These are phyloP conservation scores for Euwallacea similis DNA, from an alignment of 1,140 invertebrate species.

Conservation along the genomic window DNA sequence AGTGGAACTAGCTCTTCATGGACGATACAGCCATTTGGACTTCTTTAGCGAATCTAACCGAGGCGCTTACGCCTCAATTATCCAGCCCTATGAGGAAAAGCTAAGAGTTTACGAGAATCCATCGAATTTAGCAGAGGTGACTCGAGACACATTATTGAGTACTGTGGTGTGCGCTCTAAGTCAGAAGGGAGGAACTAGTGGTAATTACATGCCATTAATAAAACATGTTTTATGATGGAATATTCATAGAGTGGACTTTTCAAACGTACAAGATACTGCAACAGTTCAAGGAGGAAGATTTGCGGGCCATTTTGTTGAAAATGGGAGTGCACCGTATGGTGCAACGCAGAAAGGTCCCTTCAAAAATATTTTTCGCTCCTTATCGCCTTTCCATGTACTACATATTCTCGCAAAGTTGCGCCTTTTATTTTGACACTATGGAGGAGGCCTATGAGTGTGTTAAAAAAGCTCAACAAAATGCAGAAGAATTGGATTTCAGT, in stretches of 20 bases:
- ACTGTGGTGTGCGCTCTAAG: constrained; percentile 66
- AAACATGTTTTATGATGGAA: neutral
- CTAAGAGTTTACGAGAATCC: constrained; percentile 52
- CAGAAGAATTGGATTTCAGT: constrained; percentile 14
- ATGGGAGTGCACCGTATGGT: constrained; percentile 63
- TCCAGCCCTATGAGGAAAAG: constrained; percentile 41
- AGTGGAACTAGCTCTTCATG: constrained; percentile 21
- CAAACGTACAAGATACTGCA: constrained; percentile 74
- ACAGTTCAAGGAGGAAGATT: constrained; percentile 65
- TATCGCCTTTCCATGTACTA: constrained; percentile 40
- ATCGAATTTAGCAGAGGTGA: constrained; percentile 56
- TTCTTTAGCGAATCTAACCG: constrained; percentile 28
- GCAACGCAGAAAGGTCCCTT: constrained; percentile 54
- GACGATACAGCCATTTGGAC: constrained; percentile 32
- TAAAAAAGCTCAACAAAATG: constrained; percentile 7
- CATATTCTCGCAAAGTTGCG: constrained; percentile 30
- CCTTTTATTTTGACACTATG: constrained; percentile 23
- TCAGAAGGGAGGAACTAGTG: constrained; percentile 41
- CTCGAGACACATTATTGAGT: constrained; percentile 56
- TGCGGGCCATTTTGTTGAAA: constrained; percentile 62
- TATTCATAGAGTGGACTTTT: constrained; percentile 58
- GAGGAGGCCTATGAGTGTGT: constrained; percentile 34
- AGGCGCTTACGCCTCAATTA: neutral
- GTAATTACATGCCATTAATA: no score
- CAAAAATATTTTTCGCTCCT: constrained; percentile 32